These are phyloP conservation scores for Tricholaema leucomelas DNA, from an alignment of 2,113 vertebrate species.

Conservation along the genomic window DNA sequence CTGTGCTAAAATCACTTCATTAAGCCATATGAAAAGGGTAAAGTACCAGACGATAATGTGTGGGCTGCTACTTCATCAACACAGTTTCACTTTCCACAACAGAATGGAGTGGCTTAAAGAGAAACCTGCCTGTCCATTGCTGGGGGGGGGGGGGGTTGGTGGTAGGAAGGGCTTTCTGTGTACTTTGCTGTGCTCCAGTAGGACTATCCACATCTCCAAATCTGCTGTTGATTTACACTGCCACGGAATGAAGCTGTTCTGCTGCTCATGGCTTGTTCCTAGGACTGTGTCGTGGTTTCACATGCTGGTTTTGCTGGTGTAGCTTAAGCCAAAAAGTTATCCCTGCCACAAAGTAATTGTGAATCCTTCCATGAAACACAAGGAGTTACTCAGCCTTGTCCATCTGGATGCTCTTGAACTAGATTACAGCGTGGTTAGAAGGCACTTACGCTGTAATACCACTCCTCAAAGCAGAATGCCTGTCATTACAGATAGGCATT, in stretches of 20 bases:
- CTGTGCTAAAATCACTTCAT: conserved; percentile 32
- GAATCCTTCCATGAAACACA: background rate
- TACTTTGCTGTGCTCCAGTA: background rate
- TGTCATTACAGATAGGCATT: background rate
- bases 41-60: background rate
- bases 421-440: background rate
- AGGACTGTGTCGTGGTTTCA: background rate
- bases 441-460: background rate
- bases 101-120: background rate
- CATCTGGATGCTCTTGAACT: background rate
- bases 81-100: background rate
- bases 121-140: background rate
- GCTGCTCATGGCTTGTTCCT: accelerated
- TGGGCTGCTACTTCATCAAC: background rate
- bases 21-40: conserved; percentile 36
- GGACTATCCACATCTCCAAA: background rate
- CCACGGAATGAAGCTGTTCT: background rate
- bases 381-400: background rate
- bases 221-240: background rate
- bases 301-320: background rate
- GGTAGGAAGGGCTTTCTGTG: background rate
- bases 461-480: background rate
- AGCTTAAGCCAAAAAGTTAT: background rate
- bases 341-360: background rate
- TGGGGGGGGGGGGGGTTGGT: background rate